phyloP scores from a whole-genome alignment of 2,113 vertebrate genomes.

The Malurus cyaneus region DNA sequence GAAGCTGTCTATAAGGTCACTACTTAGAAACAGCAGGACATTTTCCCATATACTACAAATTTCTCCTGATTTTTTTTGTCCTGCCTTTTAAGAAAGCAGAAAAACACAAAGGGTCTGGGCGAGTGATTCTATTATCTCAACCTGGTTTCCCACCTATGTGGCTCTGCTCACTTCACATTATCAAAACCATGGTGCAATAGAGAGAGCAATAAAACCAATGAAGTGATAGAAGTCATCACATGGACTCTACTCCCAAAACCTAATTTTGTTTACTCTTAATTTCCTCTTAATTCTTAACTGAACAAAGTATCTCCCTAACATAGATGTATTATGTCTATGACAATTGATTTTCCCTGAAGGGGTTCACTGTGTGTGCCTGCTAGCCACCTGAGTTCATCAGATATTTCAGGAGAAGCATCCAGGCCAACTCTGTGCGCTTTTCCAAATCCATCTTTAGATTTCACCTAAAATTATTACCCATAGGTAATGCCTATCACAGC shows the following conservation, averaged over 20 bases:
- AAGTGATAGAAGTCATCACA: not conserved
- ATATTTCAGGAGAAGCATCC: not conserved
- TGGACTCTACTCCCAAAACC: not conserved
- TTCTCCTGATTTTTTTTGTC: not conserved
- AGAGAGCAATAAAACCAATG: not conserved
- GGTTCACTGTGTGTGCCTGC: not conserved
- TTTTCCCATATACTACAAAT: not conserved
- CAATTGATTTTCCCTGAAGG: not conserved
- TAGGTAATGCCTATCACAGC: not conserved
- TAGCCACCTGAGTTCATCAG: not conserved
- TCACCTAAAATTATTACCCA: not conserved
- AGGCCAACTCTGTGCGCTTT: not conserved
- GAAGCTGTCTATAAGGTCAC: not conserved
- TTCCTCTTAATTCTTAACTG: not conserved
- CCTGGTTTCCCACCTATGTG: not conserved
- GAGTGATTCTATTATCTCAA: not conserved
- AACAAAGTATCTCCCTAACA: not conserved
- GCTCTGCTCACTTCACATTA: not conserved
- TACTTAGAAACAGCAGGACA: not conserved
- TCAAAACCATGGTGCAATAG: not conserved
- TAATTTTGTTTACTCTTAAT: not conserved
- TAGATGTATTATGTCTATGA: not conserved
- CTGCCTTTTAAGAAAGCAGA: not conserved
- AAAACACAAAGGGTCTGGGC: not conserved
- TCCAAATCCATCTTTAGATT: not conserved